These are phyloP conservation scores for Orchesella flavescens DNA, from an alignment of 2,888 invertebrate species.

Conservation along the genomic window DNA sequence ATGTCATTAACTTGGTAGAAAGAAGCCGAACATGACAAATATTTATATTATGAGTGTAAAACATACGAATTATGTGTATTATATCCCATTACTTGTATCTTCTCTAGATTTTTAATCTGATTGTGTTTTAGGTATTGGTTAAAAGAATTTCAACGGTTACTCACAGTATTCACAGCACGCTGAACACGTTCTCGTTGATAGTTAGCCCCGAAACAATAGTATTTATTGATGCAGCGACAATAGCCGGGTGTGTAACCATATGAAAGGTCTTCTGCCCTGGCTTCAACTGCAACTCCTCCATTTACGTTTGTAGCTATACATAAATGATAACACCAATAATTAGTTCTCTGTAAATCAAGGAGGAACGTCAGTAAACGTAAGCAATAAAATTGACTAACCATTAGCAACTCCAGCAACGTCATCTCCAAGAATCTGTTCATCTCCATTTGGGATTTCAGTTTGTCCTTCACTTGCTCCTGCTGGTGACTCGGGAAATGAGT, in stretches of 20 bases:
- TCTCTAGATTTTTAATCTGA: too few species aligned
- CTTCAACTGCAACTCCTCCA: conserved; percentile 22
- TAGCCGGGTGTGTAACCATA: conserved; percentile 67
- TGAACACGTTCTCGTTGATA: conserved; percentile 58
- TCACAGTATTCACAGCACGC: conserved; percentile 70
- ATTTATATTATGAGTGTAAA: too few species aligned
- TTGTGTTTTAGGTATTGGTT: too few species aligned
- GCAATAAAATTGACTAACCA: not conserved
- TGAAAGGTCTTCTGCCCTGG: conserved; percentile 65
- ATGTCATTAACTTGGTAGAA: too few species aligned
- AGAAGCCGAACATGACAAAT: not conserved
- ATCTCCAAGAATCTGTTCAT: conserved; percentile 14
- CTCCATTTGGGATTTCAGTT: conserved; percentile 39
- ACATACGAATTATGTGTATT: too few species aligned
- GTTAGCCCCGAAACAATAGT: conserved; percentile 68
- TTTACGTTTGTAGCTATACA: not conserved
- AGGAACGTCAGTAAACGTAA: too few species aligned
- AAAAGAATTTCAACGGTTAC: not conserved
- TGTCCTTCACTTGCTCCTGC: not conserved
- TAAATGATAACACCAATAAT: not conserved
- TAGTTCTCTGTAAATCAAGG: too few species aligned
- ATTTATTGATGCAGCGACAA: conserved; percentile 69
- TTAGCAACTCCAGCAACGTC: conserved; percentile 13
- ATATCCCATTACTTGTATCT: too few species aligned
- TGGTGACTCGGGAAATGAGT: conserved; percentile 37